phyloP scores from a whole-genome alignment of 2,797 vertebrate species.

The Eulemur mongoz region DNA sequence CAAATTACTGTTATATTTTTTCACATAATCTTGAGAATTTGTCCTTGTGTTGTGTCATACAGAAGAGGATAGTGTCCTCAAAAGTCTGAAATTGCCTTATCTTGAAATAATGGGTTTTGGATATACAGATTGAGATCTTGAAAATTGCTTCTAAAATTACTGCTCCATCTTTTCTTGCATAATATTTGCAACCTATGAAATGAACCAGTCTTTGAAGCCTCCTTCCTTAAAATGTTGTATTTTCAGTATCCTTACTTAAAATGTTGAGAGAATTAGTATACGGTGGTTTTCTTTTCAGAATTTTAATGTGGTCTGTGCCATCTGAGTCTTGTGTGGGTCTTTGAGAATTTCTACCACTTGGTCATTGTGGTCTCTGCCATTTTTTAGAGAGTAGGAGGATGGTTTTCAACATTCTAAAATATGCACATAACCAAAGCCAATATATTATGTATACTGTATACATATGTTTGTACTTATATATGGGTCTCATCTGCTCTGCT shows the following conservation, averaged over 20 bases:
- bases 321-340: not conserved
- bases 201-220: not conserved
- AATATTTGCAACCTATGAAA: not conserved
- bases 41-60: not conserved
- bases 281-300: not conserved
- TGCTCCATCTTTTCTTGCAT: not conserved
- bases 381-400: not conserved
- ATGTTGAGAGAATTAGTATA: not conserved
- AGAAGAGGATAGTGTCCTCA: not conserved
- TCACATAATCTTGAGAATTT: not conserved
- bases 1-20: not conserved
- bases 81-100: not conserved
- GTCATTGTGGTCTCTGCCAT: not conserved
- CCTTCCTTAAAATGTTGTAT: not conserved
- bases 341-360: not conserved
- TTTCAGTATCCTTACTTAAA: constrained; percentile 5
- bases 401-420: not conserved
- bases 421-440: not conserved
- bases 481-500: not conserved
- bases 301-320: not conserved
- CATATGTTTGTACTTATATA: not conserved
- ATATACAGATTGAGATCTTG: not conserved
- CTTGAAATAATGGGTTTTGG: constrained; percentile 15
- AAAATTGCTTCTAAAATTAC: constrained; percentile 36
- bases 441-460: not conserved